Base-by-base conservation (phyloP, 2,888 invertebrate species). In the Micoletzkya japonica region DNA sequence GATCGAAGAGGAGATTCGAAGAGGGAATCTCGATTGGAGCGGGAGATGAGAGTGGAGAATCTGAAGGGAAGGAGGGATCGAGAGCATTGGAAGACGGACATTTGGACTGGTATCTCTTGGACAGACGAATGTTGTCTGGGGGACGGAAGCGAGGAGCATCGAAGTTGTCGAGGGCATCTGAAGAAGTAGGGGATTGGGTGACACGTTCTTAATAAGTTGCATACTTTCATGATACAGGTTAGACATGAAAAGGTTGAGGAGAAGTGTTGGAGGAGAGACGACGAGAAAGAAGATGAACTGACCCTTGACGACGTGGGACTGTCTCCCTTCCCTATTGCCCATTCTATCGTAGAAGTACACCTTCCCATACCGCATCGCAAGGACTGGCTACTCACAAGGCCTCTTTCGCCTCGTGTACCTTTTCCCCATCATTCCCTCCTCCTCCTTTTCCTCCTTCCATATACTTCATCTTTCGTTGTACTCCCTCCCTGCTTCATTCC, bases 321-420 rank as follows among this genome's bases (percentile, higher is more conserved):
- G 76, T 54, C 67, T 76, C 3, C 75, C 76, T 58, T 78, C 80
- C 39, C 77, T 71, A 72, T 82, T 82, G 14, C 82, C 82, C 75
- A 81, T 74, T 44, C 82, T 73, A 74, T 82, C 82, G 74, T 82
- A 81, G 66, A 73, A 82, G 67, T 82, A 82, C 44, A 82, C 77
- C 70, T 82, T 82, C 49, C 82, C 82, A 73, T 82, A 82, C 30
- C 82, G 76, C 82, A 82, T 82, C 10, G 68, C 44, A 34, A 37
- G 39, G 57, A 64, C n/a, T 56, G 26, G 2, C 10, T 26, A 50
- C 20, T 14, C 49, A 17, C 49, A 44, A n/a, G 14, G 49, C 14
- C 14, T 17, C 14, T 44, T 17, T 44, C n/a, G n/a, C n/a, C n/a
- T 44, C n/a, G 14, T 44, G n/a, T 17, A 44, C 14, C 49, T 44